These are phyloP conservation scores for Drosophila grimshawi DNA, from an alignment of 1,140 invertebrate genomes.

Conservation along the genomic window DNA sequence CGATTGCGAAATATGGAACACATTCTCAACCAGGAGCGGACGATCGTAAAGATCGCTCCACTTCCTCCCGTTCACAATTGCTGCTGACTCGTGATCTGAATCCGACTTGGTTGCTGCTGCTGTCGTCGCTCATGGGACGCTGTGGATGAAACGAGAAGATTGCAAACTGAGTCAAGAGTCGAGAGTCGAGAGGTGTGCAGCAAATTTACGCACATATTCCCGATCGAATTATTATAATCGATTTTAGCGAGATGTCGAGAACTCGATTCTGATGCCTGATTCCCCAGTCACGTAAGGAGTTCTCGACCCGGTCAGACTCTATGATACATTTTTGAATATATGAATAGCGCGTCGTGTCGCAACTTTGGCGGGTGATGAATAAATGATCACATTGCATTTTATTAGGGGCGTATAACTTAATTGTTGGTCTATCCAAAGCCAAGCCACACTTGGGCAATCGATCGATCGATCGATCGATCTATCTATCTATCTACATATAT, in stretches of 20 bases:
- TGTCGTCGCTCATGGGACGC: constrained; percentile 12
- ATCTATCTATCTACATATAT: constrained; percentile 6
- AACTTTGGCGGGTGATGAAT: constrained; percentile 71
- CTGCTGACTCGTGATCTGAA: constrained; percentile 2
- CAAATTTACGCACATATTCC: constrained; percentile 55
- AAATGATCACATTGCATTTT: constrained; percentile 66
- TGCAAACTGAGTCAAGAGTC: constrained; percentile 12
- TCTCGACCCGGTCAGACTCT: constrained; percentile 51
- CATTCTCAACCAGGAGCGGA: constrained; percentile 65
- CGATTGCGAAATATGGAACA: constrained; percentile 84
- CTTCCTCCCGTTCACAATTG: constrained; percentile 49
- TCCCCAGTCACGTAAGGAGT: constrained; percentile 69
- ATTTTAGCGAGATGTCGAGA: neutral
- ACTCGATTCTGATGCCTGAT: constrained; percentile 2
- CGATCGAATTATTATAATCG: constrained; percentile 16
- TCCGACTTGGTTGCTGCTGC: neutral
- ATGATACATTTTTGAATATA: constrained; percentile 84
- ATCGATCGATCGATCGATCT: constrained; percentile 3
- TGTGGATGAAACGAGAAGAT: constrained; percentile 34
- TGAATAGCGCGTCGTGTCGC: constrained; percentile 75
- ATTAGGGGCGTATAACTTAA: constrained; percentile 79
- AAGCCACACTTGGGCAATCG: constrained; percentile 16
- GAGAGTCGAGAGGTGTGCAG: neutral
- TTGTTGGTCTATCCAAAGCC: constrained; percentile 38
- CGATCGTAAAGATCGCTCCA: neutral